Conservation (phyloP, 2,888 invertebrate species). For the Protophormia terraenovae region DNA sequence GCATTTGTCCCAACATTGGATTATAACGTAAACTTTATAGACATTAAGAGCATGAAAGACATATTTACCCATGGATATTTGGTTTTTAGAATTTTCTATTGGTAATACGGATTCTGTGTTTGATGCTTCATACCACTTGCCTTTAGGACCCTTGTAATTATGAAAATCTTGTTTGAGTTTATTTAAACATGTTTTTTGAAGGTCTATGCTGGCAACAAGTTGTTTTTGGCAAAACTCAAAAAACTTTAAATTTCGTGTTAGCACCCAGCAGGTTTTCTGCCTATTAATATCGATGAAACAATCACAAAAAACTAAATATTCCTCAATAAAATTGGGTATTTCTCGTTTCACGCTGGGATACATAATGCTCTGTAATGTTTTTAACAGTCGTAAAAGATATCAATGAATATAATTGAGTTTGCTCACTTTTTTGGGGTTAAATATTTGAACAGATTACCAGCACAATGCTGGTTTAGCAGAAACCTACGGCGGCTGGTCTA, state of each 20-base stretch:
- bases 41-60: conserved; percentile 71
- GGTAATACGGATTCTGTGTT: neutral
- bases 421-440: too few relatives aligned
- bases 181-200: conserved; percentile 69
- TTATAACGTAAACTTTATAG: conserved; percentile 72
- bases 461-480: too few relatives aligned
- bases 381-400: too few relatives aligned
- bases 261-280: conserved; percentile 69
- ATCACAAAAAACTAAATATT: conserved; percentile 66
- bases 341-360: conserved; percentile 57
- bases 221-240: conserved; percentile 75
- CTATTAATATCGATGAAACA: conserved; percentile 53
- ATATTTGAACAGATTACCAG: too few relatives aligned
- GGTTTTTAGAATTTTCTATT: neutral
- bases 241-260: conserved; percentile 73
- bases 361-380: conserved; percentile 18
- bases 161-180: conserved; percentile 54
- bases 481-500: too few relatives aligned
- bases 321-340: conserved; percentile 66
- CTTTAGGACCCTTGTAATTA: conserved; percentile 71
- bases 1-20: conserved; percentile 76
- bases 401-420: too few relatives aligned
- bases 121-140: conserved; percentile 61
- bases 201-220: conserved; percentile 73
- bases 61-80: conserved; percentile 75